A percentile compares a stretch with the other conserved stretches of the same genome.
Conservation (phyloP, 1,140 invertebrate species). For the Colletes latitarsis region DNA sequence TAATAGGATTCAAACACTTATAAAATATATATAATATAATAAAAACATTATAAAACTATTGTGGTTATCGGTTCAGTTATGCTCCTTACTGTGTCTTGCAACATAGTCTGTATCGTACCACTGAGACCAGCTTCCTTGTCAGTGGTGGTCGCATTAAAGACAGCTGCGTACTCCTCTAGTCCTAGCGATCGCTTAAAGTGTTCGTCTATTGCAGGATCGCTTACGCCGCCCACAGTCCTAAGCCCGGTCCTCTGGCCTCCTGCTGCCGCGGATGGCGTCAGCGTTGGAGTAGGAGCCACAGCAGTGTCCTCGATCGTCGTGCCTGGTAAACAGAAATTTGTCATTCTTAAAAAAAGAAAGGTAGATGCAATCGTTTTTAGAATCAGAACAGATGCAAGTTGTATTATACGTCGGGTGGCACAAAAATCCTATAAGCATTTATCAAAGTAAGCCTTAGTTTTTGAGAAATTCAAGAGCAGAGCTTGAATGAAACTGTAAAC, state of each 20-base stretch:
- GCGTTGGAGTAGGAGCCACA: constrained; percentile 73
- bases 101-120: constrained; percentile 60
- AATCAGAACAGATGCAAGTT: too few species aligned
- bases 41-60: too few species aligned
- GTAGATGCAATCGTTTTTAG: too few species aligned
- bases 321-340: constrained; percentile 60
- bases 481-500: too few species aligned
- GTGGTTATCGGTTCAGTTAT: too few species aligned
- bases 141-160: constrained; percentile 85
- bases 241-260: constrained; percentile 75
- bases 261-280: constrained; percentile 74
- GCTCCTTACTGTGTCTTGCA: neutral
- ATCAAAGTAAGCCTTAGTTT: too few species aligned
- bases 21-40: too few species aligned
- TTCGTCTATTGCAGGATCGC: constrained; percentile 96
- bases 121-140: constrained; percentile 78
- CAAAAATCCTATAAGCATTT: too few species aligned
- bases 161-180: constrained; percentile 89
- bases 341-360: too few species aligned
- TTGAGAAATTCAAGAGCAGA: too few species aligned
- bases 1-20: too few species aligned
- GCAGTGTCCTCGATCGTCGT: constrained; percentile 77
- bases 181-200: constrained; percentile 96
- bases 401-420: too few species aligned
- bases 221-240: constrained; percentile 73